Conservation (phyloP, 1,140 invertebrate genomes). For the Aphidius gifuensis region DNA sequence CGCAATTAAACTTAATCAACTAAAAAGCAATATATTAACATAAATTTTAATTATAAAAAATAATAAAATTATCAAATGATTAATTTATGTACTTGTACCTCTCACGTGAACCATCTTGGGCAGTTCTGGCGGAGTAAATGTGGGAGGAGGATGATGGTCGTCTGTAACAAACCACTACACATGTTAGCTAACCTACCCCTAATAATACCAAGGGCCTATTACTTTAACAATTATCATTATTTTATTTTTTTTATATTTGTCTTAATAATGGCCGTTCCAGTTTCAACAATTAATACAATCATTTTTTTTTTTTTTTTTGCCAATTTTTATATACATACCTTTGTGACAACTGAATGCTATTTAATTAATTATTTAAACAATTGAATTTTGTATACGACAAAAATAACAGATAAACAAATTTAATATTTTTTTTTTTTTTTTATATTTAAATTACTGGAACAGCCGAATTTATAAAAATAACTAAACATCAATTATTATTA, state of each 20-base stretch:
- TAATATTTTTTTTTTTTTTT: no score
- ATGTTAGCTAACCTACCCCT: slow-evolving; percentile 50
- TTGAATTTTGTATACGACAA: no score
- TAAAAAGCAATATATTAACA: no score
- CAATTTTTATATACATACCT: background rate
- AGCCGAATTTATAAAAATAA: background rate
- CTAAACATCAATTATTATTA: no score
- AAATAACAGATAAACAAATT: no score
- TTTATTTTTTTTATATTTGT: no score
- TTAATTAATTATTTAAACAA: background rate
- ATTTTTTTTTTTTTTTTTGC: no score
- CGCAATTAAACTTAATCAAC: no score
- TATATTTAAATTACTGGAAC: no score
- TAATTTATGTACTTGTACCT: slow-evolving; percentile 65
- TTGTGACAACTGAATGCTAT: background rate
- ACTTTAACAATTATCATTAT: no score
- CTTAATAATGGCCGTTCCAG: slow-evolving; percentile 10
- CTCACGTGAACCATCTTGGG: slow-evolving; percentile 94
- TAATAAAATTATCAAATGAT: no score
- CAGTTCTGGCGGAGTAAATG: slow-evolving; percentile 94
- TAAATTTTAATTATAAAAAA: no score
- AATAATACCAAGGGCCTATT: slow-evolving; percentile 5
- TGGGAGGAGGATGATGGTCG: slow-evolving; percentile 90
- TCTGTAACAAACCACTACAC: slow-evolving; percentile 81
- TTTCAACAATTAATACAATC: background rate